A percentile compares a stretch with the other conserved stretches of the same genome.
Evolutionary conservation across 23 tunicate genomes (phyloP).

Genomic region (Trididemnum nubilum): DNA sequence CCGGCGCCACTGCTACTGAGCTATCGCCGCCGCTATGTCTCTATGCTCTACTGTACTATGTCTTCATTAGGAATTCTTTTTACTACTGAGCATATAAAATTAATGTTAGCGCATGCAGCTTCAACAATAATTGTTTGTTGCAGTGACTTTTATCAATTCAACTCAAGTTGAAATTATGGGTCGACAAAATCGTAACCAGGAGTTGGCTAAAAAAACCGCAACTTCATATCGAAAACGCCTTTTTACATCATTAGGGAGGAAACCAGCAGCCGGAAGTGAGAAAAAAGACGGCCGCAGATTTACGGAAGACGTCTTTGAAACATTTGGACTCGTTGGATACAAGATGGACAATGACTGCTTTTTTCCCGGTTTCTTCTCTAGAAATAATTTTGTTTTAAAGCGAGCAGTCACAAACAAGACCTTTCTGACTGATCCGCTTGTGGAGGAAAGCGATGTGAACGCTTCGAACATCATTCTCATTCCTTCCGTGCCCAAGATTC

Average conservation of each 20-base stretch:
- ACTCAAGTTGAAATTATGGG: constrained; percentile 5
- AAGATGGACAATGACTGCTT: constrained; percentile 35
- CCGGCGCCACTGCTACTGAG: no score
- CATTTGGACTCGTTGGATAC: constrained; percentile 23
- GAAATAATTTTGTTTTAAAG: neutral
- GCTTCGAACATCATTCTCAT: neutral
- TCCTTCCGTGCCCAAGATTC: neutral
- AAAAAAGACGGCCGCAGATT: neutral
- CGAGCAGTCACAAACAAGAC: neutral
- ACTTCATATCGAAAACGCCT: constrained; percentile 6
- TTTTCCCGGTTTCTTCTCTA: constrained; percentile 46
- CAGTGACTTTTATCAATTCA: neutral
- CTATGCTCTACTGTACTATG: no score
- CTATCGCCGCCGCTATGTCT: no score
- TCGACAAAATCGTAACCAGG: constrained; percentile 3
- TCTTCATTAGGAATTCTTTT: no score
- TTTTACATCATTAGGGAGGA: neutral
- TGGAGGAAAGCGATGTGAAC: neutral
- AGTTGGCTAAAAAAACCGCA: neutral
- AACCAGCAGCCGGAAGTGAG: no score
- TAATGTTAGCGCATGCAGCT: no score
- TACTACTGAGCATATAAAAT: no score
- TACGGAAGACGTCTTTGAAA: neutral
- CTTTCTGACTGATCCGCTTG: neutral
- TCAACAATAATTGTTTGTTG: no score